Conservation (phyloP, 1,140 invertebrate species). For the Littorina saxatilis region DNA sequence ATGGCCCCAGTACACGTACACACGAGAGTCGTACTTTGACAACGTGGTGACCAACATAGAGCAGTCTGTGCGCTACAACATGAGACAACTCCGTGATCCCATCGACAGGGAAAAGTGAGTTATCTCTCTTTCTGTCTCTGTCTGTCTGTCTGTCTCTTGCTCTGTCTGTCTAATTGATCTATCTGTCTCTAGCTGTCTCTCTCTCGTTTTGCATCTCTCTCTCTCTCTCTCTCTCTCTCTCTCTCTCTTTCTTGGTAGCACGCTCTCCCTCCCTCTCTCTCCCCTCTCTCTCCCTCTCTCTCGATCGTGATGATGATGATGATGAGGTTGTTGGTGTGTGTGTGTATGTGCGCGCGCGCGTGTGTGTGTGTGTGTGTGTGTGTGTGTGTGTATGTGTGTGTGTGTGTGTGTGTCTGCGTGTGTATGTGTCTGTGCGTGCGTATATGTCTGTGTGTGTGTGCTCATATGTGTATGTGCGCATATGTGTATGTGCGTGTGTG, state of each 20-base stretch:
- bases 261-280: too few relatives aligned
- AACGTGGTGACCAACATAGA: slow-evolving; percentile 26
- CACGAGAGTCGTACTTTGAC: slow-evolving; percentile 30
- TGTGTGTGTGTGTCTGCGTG: too few relatives aligned
- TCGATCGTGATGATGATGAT: not conserved
- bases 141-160: not conserved
- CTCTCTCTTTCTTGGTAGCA: not conserved
- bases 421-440: not conserved
- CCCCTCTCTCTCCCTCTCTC: too few relatives aligned
- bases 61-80: not conserved
- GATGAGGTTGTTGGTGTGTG: not conserved
- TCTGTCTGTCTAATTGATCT: not conserved
- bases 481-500: not conserved
- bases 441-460: slow-evolving; percentile 5
- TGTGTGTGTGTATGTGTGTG: slow-evolving; percentile 8
- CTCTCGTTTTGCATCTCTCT: not conserved
- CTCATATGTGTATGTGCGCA: not conserved
- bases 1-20: slow-evolving; percentile 33
- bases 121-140: not conserved
- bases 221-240: not conserved
- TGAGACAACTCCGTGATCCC: slow-evolving; percentile 12
- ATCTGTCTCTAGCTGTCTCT: not conserved
- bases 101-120: slow-evolving; percentile 24
- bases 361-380: slow-evolving; percentile 14
- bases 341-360: not conserved